A percentile compares a stretch with the other conserved stretches of the same genome.
Evolutionary conservation across 2,888 invertebrate genomes (phyloP).

Genomic region (Chelonus formosanus): DNA sequence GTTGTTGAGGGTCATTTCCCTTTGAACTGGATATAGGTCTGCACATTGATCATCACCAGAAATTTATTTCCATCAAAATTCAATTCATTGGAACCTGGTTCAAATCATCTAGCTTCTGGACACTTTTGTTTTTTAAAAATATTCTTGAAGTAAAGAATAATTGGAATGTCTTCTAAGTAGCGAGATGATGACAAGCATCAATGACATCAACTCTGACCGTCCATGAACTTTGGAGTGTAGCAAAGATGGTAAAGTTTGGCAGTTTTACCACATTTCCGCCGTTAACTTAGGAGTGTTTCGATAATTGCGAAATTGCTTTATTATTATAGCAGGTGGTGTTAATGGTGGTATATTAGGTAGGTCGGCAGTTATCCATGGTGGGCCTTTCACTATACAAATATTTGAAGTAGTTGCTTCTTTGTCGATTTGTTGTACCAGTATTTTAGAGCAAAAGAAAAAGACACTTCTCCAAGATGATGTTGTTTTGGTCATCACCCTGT

Average conservation of each 20-base stretch:
- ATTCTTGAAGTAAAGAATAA: too few species aligned
- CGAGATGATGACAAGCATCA: too few species aligned
- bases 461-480: not conserved
- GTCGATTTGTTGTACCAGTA: not conserved
- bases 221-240: too few species aligned
- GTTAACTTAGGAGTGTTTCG: slow-evolving; percentile 45
- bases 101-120: too few species aligned
- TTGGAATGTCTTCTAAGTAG: too few species aligned
- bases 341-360: slow-evolving; percentile 41
- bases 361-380: slow-evolving; percentile 24
- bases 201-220: too few species aligned
- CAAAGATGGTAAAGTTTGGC: not conserved
- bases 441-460: slow-evolving; percentile 1
- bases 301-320: slow-evolving; percentile 58
- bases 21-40: too few species aligned
- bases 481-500: not conserved
- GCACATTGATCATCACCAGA: too few species aligned
- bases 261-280: slow-evolving; percentile 8
- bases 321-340: slow-evolving; percentile 55
- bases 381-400: slow-evolving; percentile 52
- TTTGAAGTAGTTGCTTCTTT: slow-evolving; percentile 37
- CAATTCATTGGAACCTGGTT: too few species aligned
- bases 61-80: too few species aligned
- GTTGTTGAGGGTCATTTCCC: too few species aligned
- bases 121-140: too few species aligned